A percentile compares a stretch with the other conserved stretches of the same genome.
Conservation (phyloP, 2,797 vertebrate species). For the Zenarchopterus dispar region DNA sequence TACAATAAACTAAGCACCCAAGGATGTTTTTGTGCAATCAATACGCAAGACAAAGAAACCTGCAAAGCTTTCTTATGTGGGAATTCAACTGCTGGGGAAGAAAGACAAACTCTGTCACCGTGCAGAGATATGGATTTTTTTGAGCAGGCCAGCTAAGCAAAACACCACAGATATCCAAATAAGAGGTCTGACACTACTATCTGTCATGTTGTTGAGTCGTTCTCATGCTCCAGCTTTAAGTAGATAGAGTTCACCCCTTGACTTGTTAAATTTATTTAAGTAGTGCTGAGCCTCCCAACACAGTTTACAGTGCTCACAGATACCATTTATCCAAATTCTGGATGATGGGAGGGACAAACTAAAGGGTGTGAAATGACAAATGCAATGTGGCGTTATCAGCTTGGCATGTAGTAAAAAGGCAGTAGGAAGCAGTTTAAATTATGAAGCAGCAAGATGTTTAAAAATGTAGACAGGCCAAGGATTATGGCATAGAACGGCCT, state of each 20-base stretch:
- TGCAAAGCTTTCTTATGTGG: slow-evolving; percentile 53
- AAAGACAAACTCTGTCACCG: slow-evolving; percentile 56
- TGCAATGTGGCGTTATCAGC: slow-evolving; percentile 61
- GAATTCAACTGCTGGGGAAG: slow-evolving; percentile 51
- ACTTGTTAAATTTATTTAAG: slow-evolving; percentile 49
- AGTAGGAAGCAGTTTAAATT: slow-evolving; percentile 52
- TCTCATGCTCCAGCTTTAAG: slow-evolving; percentile 49
- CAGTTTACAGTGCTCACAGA: slow-evolving; percentile 53
- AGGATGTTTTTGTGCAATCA: slow-evolving; percentile 43
- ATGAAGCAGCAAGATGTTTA: slow-evolving; percentile 63
- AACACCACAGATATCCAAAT: slow-evolving; percentile 52
- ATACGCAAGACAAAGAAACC: slow-evolving; percentile 29
- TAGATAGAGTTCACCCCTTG: slow-evolving; percentile 27
- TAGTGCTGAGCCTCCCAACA: slow-evolving; percentile 25
- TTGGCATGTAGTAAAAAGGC: slow-evolving; percentile 46
- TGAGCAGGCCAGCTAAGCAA: slow-evolving; percentile 39
- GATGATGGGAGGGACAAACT: slow-evolving; percentile 43
- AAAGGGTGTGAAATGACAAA: slow-evolving; percentile 64
- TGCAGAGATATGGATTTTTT: slow-evolving; percentile 44
- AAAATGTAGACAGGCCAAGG: slow-evolving; percentile 48
- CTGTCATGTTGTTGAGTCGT: slow-evolving; percentile 60
- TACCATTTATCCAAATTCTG: slow-evolving; percentile 57
- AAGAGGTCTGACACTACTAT: slow-evolving; percentile 73
- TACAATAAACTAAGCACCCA: slow-evolving; percentile 33
- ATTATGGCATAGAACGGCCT: slow-evolving; percentile 33